These are phyloP conservation scores for Antennarius maculatus DNA, from an alignment of 2,797 vertebrate species.

Conservation along the genomic window DNA sequence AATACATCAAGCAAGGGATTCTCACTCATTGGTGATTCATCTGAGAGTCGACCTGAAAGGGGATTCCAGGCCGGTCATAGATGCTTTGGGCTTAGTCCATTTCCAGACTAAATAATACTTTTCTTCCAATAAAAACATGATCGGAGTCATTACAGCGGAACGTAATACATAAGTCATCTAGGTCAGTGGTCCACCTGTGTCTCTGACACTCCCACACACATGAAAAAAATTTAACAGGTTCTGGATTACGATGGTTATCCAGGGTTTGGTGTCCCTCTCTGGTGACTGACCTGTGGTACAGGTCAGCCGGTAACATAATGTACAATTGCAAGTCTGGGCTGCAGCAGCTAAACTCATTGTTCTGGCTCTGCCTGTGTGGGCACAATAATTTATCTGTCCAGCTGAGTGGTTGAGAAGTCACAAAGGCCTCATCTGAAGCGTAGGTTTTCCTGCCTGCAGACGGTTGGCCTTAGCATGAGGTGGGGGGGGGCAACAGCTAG, in stretches of 20 bases:
- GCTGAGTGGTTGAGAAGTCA: constrained; percentile 30
- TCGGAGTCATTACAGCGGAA: constrained; percentile 26
- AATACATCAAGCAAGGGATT: neutral
- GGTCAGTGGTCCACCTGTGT: constrained; percentile 23
- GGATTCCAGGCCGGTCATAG: constrained; percentile 9
- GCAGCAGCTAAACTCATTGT: constrained; percentile 33
- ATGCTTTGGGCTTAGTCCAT: constrained; percentile 28
- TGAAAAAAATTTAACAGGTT: constrained; percentile 31
- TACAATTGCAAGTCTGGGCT: constrained; percentile 31
- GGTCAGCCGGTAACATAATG: constrained; percentile 40
- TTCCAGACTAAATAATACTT: constrained; percentile 20
- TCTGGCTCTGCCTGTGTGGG: constrained; percentile 38
- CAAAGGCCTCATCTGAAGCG: constrained; percentile 40
- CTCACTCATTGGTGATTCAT: constrained; percentile 3
- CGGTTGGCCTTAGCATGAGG: constrained; percentile 18
- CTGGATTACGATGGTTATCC: constrained; percentile 16
- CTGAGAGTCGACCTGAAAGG: constrained; percentile 4
- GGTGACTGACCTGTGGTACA: constrained; percentile 26
- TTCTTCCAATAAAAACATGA: constrained; percentile 15
- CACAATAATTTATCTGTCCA: constrained; percentile 42
- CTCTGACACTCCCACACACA: constrained; percentile 24
- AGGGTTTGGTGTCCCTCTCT: constrained; percentile 28
- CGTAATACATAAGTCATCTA: constrained; percentile 42
- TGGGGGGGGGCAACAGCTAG: constrained; percentile 8
- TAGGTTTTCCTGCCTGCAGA: constrained; percentile 37